Evolutionary conservation across 2,797 vertebrate species (phyloP), one percentile per base, ranked within the genome.

Genomic region (Danionella dracula): DNA sequence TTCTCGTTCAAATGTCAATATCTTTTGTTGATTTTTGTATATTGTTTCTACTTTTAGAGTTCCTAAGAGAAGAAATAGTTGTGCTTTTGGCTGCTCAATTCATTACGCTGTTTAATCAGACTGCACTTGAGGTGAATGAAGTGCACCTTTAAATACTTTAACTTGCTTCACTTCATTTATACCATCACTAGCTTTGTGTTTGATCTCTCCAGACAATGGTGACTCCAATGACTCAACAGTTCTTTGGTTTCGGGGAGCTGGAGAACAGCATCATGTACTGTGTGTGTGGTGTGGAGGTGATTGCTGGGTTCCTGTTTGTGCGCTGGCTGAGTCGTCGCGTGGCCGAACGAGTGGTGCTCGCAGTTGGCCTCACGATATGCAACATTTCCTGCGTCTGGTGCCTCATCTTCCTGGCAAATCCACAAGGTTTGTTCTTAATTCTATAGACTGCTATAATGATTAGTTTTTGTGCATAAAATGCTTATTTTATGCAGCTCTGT

Each of bases 241-340:
- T 85, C 81, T 90, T 93, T 21, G 75, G 76, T 67, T 93, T 92
- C 0, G 85, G 89, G 0, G 92, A 93, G 79, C 80, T 93, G 76
- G 90, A 93, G 83, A 93, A 93, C 82, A 93, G 91, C 4, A 72
- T 92, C 56, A 91, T 93, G 88, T 93, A 93, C 84, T 91, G 87
- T 40, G 68, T 93, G 1, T 91, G 91, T 11, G 89, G 91, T 0
- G 75, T 91, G 55, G 91, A 91, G 85, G 90, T 93, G 78, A 89
- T 93, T 12, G 75, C 83, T 0, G 88, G 90, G 40, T 93, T 93
- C 75, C 73, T 92, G 55, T 86, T 91, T n/a, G 91, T 93, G 41
- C 91, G 85, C 42, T 87, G 85, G 84, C 72, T 93, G 35, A 91
- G 90, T 61, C 57, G 51, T 4, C 84, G 83, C 4, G 71, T 84